These are phyloP conservation scores for Amblyjoppa proteus DNA, from an alignment of 2,888 invertebrate species.

Conservation along the genomic window DNA sequence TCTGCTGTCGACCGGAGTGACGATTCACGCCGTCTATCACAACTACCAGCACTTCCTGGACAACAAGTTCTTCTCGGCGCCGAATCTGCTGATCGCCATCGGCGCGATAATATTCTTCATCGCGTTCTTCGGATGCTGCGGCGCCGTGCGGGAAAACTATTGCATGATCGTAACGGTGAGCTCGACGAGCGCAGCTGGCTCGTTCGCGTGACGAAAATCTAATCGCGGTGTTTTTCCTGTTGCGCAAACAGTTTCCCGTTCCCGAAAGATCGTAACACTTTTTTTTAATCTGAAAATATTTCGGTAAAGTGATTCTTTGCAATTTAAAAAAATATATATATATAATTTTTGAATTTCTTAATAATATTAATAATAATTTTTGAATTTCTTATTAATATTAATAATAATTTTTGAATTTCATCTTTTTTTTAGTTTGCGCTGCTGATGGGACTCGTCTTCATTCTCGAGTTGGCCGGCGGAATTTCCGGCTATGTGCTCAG, in stretches of 20 bases:
- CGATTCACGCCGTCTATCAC: conserved; percentile 89
- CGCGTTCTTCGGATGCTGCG: conserved; percentile 95
- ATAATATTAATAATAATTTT: background rate
- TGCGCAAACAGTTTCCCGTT: background rate
- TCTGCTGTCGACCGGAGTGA: conserved; percentile 91
- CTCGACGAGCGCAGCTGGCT: conserved; percentile 66
- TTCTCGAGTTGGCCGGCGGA: conserved; percentile 92
- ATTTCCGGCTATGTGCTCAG: conserved; percentile 90
- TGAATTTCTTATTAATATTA: background rate
- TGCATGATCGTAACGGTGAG: conserved; percentile 92
- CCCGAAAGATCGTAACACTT: background rate
- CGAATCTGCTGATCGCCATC: conserved; percentile 87
- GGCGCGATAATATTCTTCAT: conserved; percentile 91
- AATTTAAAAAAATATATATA: background rate
- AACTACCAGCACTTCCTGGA: conserved; percentile 90
- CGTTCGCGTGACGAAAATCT: background rate
- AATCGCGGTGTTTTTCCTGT: background rate
- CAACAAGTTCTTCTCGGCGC: conserved; percentile 90
- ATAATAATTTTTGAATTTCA: background rate
- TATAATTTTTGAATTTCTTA: background rate
- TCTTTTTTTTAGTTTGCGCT: conserved; percentile 87
- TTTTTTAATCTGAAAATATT: too few species aligned
- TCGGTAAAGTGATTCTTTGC: too few species aligned
- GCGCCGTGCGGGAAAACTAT: conserved; percentile 94
- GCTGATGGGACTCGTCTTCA: conserved; percentile 89